Evolutionary conservation across 2,888 invertebrate species (phyloP), one percentile per base, ranked within the genome.

Genomic region (Metopia argyrocephala): DNA sequence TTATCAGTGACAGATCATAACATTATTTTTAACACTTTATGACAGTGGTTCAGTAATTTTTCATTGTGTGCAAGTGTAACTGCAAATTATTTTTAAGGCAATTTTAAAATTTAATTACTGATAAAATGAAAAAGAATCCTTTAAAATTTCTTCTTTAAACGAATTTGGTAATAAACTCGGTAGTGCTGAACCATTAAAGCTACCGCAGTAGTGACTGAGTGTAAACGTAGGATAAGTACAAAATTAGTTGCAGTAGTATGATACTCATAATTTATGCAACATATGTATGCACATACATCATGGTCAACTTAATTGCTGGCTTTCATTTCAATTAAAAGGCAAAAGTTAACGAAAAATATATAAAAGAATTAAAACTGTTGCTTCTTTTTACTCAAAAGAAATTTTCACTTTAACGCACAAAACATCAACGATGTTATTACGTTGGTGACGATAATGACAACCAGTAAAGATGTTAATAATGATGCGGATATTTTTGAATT

Each of bases 231-330:
- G 71, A 74, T 64, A 78, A 70, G 75, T 70, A 78, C 69, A 68
- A 78, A 81, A 78, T 78, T 78, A 78, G 81, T 71, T 81, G 74
- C n/a, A n/a, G n/a, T 78, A 74, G 76, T 62, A 52, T 73, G 76
- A 78, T 78, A 81, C 81, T 74, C 70, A 81, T 81, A 81, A 81
- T 81, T 81, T 81, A 81, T 81, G 81, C 81, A 81, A 75, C 57
- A 70, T n/a, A n/a, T n/a, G n/a, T n/a, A n/a, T n/a, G n/a, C 74
- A 81, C 78, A 78, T 75, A 78, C 78, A 81, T 81, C 74, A 81
- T 78, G 81, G 81, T 74, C 81, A 78, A 81, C 74, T 78, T 78
- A 81, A 81, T 81, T 81, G 74, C 80, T 69, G 71, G 68, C 68
- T 73, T 80, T 73, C 80, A 80, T 76, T 76, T 79, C 79, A 79